phyloP scores from a whole-genome alignment of 2,113 vertebrate genomes.

The Pseudopipra pipra region DNA sequence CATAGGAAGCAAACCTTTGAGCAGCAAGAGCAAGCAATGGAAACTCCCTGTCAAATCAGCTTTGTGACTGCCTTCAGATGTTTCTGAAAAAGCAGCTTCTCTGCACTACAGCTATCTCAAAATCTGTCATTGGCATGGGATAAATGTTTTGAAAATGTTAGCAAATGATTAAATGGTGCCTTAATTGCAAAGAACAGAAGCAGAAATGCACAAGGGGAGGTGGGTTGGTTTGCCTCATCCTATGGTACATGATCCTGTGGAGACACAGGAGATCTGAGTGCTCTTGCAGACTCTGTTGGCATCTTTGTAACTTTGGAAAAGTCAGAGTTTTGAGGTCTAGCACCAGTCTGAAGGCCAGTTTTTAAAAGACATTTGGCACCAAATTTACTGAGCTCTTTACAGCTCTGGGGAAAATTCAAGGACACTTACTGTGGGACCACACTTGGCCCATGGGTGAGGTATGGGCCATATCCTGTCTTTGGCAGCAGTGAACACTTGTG shows the following conservation, averaged over 20 bases:
- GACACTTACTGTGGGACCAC: not conserved
- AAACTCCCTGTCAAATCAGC: slow-evolving; percentile 30
- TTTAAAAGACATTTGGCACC: not conserved
- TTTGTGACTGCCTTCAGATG: slow-evolving; percentile 37
- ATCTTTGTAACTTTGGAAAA: not conserved
- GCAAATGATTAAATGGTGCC: not conserved
- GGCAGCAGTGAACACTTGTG: not conserved
- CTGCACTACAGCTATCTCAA: not conserved
- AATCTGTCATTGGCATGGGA: not conserved
- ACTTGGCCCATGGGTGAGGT: fast-evolving
- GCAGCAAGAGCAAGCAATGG: not conserved
- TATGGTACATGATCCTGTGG: not conserved
- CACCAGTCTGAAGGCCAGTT: not conserved
- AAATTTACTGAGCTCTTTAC: not conserved
- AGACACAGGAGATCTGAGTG: not conserved
- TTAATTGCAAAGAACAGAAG: slow-evolving; percentile 23
- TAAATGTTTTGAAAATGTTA: slow-evolving; percentile 39
- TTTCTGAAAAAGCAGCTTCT: not conserved
- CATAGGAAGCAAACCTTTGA: slow-evolving; percentile 28
- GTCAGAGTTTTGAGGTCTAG: not conserved
- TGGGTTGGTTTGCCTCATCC: not conserved
- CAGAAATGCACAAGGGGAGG: not conserved
- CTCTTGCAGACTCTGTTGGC: not conserved
- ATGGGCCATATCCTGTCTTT: not conserved
- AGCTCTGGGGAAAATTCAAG: not conserved